A percentile compares a stretch with the other conserved stretches of the same genome.
Evolutionary conservation across 2,113 vertebrate genomes (phyloP).

Genomic region (Origma solitaria): DNA sequence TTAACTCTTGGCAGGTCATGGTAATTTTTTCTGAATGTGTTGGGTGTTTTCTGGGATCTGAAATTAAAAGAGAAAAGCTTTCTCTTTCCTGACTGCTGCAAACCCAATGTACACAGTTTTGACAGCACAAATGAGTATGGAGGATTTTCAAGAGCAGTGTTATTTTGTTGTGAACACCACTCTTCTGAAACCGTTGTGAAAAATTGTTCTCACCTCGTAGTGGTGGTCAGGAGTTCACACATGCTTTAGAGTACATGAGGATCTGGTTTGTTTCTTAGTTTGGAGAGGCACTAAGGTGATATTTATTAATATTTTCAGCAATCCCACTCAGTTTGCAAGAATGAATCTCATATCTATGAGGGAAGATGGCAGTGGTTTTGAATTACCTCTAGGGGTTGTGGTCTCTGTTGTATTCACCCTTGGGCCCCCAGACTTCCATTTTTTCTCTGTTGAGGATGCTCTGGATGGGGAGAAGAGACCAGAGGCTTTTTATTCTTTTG

Average conservation of each 20-base stretch:
- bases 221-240: background rate
- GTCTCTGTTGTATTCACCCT: background rate
- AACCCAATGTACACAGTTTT: background rate
- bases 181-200: background rate
- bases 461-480: background rate
- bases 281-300: background rate
- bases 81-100: background rate
- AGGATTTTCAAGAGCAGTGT: background rate
- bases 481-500: background rate
- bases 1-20: background rate
- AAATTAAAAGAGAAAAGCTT: background rate
- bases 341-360: background rate
- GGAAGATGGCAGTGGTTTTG: background rate
- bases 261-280: background rate
- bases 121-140: background rate
- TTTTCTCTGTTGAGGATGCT: background rate
- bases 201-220: background rate
- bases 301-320: background rate
- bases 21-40: background rate
- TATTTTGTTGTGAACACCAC: background rate
- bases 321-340: background rate
- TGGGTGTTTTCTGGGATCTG: background rate
- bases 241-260: background rate
- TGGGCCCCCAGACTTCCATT: background rate
- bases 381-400: background rate